Conservation (phyloP, 2,888 invertebrate species). For the Aporophyla lueneburgensis region DNA sequence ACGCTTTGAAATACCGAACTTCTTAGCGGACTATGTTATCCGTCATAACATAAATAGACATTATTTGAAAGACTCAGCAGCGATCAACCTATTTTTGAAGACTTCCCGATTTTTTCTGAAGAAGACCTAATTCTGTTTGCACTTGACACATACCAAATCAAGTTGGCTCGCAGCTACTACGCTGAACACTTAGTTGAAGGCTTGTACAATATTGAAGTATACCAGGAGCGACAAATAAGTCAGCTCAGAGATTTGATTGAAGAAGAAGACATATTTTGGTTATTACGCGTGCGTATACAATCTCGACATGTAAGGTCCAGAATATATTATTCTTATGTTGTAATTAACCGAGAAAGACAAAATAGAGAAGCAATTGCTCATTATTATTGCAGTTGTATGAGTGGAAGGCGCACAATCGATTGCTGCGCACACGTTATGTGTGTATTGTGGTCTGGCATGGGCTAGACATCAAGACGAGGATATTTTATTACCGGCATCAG, state of each 20-base stretch:
- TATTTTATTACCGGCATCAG: too few species aligned
- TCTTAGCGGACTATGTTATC: too few species aligned
- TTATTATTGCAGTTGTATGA: neutral
- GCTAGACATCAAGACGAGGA: too few species aligned
- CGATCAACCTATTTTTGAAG: too few species aligned
- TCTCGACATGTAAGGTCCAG: neutral
- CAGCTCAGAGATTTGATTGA: neutral
- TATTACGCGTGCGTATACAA: neutral
- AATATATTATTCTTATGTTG: slow-evolving; percentile 1
- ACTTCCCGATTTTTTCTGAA: neutral
- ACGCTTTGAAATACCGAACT: too few species aligned
- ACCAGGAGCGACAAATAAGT: neutral
- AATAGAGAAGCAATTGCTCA: neutral
- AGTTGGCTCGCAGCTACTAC: neutral
- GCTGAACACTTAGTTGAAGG: neutral
- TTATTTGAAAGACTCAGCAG: too few species aligned
- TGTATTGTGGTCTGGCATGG: too few species aligned
- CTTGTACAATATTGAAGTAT: neutral
- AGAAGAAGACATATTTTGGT: neutral
- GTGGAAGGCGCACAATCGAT: too few species aligned
- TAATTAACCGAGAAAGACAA: neutral
- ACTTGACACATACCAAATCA: neutral
- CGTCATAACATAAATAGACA: too few species aligned
- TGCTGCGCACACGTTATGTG: too few species aligned
- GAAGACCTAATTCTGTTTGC: neutral